Percentiles rank a stretch among this genome's conserved stretches.
phyloP scores from a whole-genome alignment of 2,888 invertebrate genomes.

The Caenorhabditis afra region DNA sequence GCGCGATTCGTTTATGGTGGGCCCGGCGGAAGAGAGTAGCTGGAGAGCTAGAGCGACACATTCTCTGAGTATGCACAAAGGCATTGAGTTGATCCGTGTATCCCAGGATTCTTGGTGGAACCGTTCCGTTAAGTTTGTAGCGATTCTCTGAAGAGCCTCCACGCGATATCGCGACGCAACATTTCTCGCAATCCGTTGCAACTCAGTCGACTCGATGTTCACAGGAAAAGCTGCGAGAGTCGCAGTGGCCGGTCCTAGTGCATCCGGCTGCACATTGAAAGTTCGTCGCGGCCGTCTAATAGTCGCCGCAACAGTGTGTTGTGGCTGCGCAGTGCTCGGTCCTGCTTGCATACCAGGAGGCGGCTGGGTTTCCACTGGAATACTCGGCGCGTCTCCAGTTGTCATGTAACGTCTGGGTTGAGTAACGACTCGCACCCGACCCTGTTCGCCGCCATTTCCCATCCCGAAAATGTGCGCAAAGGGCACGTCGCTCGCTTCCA shows the following conservation, averaged over 20 bases:
- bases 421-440: background rate
- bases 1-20: conserved; percentile 24
- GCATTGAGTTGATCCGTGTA: conserved; percentile 33
- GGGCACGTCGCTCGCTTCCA: background rate
- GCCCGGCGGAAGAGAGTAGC: conserved; percentile 30
- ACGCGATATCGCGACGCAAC: conserved; percentile 43
- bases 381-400: conserved; percentile 41
- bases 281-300: background rate
- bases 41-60: conserved; percentile 34
- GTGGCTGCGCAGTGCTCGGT: background rate
- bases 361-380: conserved; percentile 33
- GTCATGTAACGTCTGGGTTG: conserved; percentile 14
- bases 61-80: conserved; percentile 31
- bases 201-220: conserved; percentile 27
- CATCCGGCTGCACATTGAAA: conserved; percentile 25
- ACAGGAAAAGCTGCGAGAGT: conserved; percentile 34
- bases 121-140: conserved; percentile 8
- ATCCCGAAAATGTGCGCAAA: too few relatives aligned
- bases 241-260: conserved; percentile 27
- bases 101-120: conserved; percentile 48
- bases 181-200: conserved; percentile 40
- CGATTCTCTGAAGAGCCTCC: conserved; percentile 46
- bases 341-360: conserved; percentile 7
- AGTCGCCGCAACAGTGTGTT: too few relatives aligned
- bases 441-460: background rate